Evolutionary conservation across 1,140 invertebrate species (phyloP).

Genomic region (Episyrphus balteatus): DNA sequence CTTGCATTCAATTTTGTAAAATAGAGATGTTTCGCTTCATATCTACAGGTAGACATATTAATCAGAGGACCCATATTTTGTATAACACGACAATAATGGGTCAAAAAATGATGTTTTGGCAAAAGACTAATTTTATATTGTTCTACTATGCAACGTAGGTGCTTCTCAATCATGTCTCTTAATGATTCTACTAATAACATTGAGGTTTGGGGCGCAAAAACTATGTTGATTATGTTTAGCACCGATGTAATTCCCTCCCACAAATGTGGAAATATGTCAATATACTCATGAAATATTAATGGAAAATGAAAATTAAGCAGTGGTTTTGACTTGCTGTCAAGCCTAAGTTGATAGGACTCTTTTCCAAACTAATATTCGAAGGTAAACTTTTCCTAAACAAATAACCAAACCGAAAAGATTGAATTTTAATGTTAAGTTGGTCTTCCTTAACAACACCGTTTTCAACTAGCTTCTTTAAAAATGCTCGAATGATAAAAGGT

Average conservation of each 20-base stretch:
- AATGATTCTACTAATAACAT: background rate
- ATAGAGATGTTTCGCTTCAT: no score
- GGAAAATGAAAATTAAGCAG: background rate
- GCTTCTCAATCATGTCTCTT: background rate
- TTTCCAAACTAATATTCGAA: conserved; percentile 1
- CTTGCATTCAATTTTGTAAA: background rate
- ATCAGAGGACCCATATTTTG: background rate
- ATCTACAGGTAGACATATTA: background rate
- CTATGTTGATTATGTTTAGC: background rate
- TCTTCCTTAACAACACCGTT: background rate
- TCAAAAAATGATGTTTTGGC: background rate
- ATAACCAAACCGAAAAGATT: background rate
- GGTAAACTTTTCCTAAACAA: background rate
- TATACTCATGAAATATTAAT: background rate
- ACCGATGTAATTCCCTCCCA: background rate
- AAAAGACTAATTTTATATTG: background rate
- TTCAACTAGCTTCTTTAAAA: conserved; percentile 1
- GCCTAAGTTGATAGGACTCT: background rate
- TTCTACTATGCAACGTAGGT: background rate
- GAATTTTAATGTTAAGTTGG: background rate
- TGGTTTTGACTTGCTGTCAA: background rate
- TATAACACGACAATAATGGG: background rate
- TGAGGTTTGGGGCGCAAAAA: background rate
- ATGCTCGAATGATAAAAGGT: conserved; percentile 1
- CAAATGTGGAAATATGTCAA: background rate